These are phyloP conservation scores for Drosophila equinoxialis DNA, from an alignment of 1,140 invertebrate species.

Conservation along the genomic window DNA sequence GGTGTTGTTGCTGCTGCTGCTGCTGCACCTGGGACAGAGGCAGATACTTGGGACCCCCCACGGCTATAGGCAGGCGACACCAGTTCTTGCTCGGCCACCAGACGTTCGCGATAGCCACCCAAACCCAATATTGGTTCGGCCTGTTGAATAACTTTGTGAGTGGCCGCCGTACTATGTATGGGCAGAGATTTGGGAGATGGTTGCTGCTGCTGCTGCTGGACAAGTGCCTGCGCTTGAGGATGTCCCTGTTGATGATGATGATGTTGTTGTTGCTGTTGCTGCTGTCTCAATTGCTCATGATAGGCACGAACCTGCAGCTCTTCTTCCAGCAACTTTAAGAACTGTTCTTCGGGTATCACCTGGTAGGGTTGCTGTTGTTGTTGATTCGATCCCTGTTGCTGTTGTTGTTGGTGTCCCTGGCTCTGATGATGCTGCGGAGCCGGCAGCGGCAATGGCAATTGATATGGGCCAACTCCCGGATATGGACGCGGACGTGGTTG, in stretches of 20 bases:
- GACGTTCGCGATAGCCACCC: slow-evolving; percentile 66
- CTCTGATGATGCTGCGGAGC: slow-evolving; percentile 63
- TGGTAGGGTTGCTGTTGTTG: slow-evolving; percentile 59
- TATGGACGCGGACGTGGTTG: slow-evolving; percentile 49
- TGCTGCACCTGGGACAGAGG: slow-evolving; percentile 48
- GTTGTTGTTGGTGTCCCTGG: slow-evolving; percentile 28
- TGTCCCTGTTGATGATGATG: slow-evolving; percentile 45
- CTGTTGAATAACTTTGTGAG: slow-evolving; percentile 69
- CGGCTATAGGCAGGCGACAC: slow-evolving; percentile 57
- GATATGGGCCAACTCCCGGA: slow-evolving; percentile 46
- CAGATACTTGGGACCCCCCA: slow-evolving; percentile 73
- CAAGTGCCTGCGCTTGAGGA: slow-evolving; percentile 32
- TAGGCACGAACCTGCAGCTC: slow-evolving; percentile 73
- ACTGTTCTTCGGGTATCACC: slow-evolving; percentile 78
- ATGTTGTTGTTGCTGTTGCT: slow-evolving; percentile 58
- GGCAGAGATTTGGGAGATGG: slow-evolving; percentile 36
- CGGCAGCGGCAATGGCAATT: slow-evolving; percentile 57
- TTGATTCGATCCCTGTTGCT: slow-evolving; percentile 42
- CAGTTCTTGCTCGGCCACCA: slow-evolving; percentile 62
- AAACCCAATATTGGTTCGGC: slow-evolving; percentile 59
- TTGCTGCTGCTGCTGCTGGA: slow-evolving; percentile 14
- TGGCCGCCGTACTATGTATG: slow-evolving; percentile 65
- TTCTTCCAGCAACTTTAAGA: slow-evolving; percentile 73
- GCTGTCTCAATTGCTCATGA: slow-evolving; percentile 65
- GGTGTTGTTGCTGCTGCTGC: slow-evolving; percentile 34